phyloP scores from a whole-genome alignment of 2,113 vertebrate genomes.

The Geococcyx californianus region DNA sequence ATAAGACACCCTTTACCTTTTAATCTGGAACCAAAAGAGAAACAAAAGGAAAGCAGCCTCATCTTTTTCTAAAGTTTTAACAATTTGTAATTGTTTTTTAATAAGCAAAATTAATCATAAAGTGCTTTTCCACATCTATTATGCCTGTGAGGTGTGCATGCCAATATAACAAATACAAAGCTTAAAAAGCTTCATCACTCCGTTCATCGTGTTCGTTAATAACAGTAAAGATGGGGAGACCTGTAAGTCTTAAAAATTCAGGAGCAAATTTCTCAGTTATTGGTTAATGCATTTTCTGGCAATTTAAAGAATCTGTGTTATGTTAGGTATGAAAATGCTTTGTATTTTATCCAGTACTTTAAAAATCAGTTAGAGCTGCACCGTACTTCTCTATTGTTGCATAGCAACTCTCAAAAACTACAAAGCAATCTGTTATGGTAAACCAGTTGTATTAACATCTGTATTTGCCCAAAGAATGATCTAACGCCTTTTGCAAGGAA shows the following conservation, averaged over 20 bases:
- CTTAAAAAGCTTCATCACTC: not conserved
- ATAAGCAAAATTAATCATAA: conserved; percentile 16
- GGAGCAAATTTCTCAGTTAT: conserved; percentile 9
- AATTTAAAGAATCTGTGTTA: not conserved
- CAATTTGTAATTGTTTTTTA: conserved; percentile 9
- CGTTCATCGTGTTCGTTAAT: not conserved
- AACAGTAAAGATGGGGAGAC: not conserved
- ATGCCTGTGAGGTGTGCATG: not conserved
- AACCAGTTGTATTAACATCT: conserved; percentile 74
- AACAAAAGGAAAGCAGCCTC: conserved; percentile 1
- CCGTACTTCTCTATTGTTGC: conserved; percentile 64
- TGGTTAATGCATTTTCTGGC: not conserved
- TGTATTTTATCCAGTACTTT: conserved; percentile 23
- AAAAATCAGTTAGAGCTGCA: conserved; percentile 30
- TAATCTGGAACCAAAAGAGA: not conserved
- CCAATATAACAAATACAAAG: not conserved
- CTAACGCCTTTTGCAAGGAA: conserved; percentile 65
- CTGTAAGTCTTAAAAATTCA: conserved; percentile 4
- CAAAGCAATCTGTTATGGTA: conserved; percentile 74
- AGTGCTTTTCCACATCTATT: conserved; percentile 8
- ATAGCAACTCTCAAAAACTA: conserved; percentile 74
- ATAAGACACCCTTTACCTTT: conserved; percentile 18
- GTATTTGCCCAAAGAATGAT: conserved; percentile 72
- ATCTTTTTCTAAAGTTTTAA: conserved; percentile 34
- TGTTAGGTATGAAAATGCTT: not conserved